Base-by-base conservation (phyloP, 1,140 invertebrate species). In the Holotrichia oblita region DNA sequence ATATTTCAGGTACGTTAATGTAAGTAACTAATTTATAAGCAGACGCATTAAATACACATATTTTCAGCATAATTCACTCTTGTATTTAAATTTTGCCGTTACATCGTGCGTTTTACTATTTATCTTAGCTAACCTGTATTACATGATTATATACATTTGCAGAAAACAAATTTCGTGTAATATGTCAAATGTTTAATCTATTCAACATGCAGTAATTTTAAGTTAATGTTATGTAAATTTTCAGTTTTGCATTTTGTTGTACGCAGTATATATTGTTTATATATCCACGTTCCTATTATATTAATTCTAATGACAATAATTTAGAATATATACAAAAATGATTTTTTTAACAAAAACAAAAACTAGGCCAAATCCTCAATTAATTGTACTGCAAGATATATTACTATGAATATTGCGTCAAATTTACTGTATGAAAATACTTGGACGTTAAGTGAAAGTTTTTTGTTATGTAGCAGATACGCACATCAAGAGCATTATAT, bases 381-480 rank as follows among this genome's bases (percentile, higher is more conserved):
- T 61, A 22, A 61, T 61, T 61, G 59, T 4, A 9, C 20, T 22
- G 9, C 10, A 34, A 22, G 17, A 69, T 27, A 69, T 27, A 20
- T 6, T 3, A 34, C 9, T 27, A 27, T 69, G 12, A 27, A 22
- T 17, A 69, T 69, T 69, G 61, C 61, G 61, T 27, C 12, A 69
- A 69, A 69, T 69, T 22, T 55, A 55, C 17, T 55, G 48, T 55
- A 6, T 34, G 20, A 69, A 34, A 69, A 34, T 22, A 69, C 10
- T 22, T 34, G 12, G 61, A 10, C 22, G 20, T 69, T 69, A 69
- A 69, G 61, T 69, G 61, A 69, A 69, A 69, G 61, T 69, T 69
- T 27, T 69, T 6, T 69, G 20, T 20, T 64, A 20, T 64, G 17
- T 22, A 8, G 6, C 22, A 69, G 6, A 20, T 69, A 14, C 12